Conservation (phyloP, 2,113 vertebrate genomes). For the Canis aureus region DNA sequence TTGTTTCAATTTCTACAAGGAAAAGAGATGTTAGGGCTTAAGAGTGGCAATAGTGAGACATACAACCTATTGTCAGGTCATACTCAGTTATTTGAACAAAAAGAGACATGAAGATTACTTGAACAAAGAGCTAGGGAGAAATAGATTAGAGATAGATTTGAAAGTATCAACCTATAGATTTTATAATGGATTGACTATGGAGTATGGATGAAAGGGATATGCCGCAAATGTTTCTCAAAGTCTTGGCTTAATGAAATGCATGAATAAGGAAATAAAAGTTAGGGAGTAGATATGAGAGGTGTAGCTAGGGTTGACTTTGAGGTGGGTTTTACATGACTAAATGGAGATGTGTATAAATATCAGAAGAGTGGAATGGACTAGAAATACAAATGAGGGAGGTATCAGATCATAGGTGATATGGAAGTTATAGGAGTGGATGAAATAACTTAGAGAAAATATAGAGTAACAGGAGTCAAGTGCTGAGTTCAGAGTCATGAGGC, state of each 20-base stretch:
- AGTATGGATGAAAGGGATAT: not conserved
- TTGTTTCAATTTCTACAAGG: not conserved
- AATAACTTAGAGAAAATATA: not conserved
- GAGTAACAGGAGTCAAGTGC: not conserved
- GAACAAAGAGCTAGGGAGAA: not conserved
- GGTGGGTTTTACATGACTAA: not conserved
- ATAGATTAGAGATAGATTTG: not conserved
- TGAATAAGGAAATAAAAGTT: not conserved
- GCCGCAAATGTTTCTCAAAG: not conserved
- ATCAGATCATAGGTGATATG: not conserved
- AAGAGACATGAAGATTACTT: not conserved
- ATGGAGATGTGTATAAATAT: not conserved
- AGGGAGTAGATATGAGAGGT: not conserved
- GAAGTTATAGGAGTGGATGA: not conserved
- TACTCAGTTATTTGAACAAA: not conserved
- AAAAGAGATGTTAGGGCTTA: not conserved
- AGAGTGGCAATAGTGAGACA: not conserved
- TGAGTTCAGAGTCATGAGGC: slow-evolving; percentile 39
- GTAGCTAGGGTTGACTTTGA: not conserved
- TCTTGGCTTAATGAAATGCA: not conserved
- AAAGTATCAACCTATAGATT: not conserved
- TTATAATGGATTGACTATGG: not conserved
- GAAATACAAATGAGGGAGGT: not conserved
- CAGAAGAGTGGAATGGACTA: not conserved
- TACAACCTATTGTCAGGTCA: not conserved